Evolutionary conservation across 2,797 vertebrate genomes (phyloP), one percentile per base, ranked within the genome.

Genomic region (Acestrorhynchus altus): DNA sequence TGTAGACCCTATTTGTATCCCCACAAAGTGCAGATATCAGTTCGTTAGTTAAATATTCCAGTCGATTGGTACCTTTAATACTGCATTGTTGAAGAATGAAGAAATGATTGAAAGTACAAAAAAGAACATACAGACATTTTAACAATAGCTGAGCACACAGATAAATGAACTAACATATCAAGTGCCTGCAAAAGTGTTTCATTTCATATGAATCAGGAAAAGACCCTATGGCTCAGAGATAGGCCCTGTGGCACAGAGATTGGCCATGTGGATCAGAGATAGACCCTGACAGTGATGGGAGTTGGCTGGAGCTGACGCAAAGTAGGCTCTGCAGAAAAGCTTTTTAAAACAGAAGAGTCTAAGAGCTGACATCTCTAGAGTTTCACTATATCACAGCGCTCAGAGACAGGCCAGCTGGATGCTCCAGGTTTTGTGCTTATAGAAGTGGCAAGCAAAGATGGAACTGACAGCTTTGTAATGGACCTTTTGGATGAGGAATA

Each of bases 291-390:
- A 49, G 56, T 89, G 91, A 91, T 71, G 87, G 83, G 83, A 77
- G 81, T 1, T 81, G 86, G 91, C 89, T 89, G 91, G 88, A 85
- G 67, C 69, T 84, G 89, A 92, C 85, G 89, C 70, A 24, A 87
- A 78, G 88, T 87, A 80, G 90, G 79, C 80, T 82, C 76, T 18
- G 78, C 78, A 84, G 83, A 86, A 80, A 86, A 74, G 83, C 86
- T 87, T 86, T 89, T 83, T 46, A 15, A 31, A 68, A 22, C 72
- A 76, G 69, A 68, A 22, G 73, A 76, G 69, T 88, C 88, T 92
- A 86, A 88, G 89, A 86, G 11, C 87, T 89, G 90, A 92, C 89
- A 82, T 81, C 76, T 81, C 77, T 15, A 69, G 80, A 82, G 87
- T 87, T 86, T 85, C 60, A 85, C 83, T 78, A 80, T 79, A 77